phyloP scores from a whole-genome alignment of 1,140 invertebrate species.

The Eurosta solidaginis region DNA sequence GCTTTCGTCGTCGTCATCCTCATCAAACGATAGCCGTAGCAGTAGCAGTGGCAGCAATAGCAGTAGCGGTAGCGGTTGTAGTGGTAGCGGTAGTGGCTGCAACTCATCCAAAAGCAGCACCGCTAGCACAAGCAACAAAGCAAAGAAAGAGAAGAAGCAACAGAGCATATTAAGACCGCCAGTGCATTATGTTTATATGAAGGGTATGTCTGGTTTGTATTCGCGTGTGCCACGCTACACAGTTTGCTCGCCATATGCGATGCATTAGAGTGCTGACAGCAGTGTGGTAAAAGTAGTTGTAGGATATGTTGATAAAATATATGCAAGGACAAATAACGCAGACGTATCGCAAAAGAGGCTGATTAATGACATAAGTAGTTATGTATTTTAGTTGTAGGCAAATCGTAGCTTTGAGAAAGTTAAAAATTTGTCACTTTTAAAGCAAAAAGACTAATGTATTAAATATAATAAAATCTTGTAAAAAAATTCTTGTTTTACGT shows the following conservation, averaged over 20 bases:
- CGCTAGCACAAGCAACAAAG: constrained; percentile 29
- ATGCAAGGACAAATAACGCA: neutral
- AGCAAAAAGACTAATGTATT: constrained; percentile 17
- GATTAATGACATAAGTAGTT: too few species aligned
- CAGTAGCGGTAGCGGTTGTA: neutral
- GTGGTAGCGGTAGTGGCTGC: constrained; percentile 40
- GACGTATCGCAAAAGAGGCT: constrained; percentile 24
- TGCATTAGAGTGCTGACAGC: constrained; percentile 40
- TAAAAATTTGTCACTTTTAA: neutral
- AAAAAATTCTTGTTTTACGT: too few species aligned
- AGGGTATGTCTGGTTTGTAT: constrained; percentile 58
- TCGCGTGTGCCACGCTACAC: constrained; percentile 55
- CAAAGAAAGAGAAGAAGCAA: constrained; percentile 52
- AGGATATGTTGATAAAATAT: neutral
- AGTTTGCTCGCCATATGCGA: constrained; percentile 53
- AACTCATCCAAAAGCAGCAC: constrained; percentile 33
- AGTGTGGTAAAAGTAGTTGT: too few species aligned
- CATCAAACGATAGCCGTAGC: neutral
- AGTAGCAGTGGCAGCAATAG: constrained; percentile 16
- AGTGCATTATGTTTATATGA: constrained; percentile 55
- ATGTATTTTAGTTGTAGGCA: neutral
- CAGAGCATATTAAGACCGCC: constrained; percentile 59
- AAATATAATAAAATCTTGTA: too few species aligned
- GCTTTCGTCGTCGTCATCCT: neutral
- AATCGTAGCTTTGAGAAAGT: neutral